phyloP scores from a whole-genome alignment of 2,888 invertebrate species.

The Perizoma flavofasciatum region DNA sequence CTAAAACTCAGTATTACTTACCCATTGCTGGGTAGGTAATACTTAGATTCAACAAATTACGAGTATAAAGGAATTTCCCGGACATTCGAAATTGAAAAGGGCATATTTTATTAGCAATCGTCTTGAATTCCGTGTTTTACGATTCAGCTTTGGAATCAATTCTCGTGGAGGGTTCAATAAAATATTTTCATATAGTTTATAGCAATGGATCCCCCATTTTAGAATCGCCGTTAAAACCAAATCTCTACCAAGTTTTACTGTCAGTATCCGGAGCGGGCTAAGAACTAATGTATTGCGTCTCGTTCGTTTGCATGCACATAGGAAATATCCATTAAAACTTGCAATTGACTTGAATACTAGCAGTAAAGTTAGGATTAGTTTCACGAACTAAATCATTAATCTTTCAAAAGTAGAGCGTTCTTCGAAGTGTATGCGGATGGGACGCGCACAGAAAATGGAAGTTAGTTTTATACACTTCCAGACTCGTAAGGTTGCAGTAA shows the following conservation, averaged over 20 bases:
- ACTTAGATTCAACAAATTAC: neutral
- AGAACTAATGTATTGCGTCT: conserved; percentile 37
- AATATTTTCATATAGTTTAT: conserved; percentile 28
- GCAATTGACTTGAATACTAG: conserved; percentile 60
- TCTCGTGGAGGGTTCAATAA: conserved; percentile 15
- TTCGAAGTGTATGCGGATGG: conserved; percentile 27
- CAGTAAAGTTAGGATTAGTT: conserved; percentile 67
- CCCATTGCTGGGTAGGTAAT: too few relatives aligned
- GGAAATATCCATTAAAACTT: conserved; percentile 71
- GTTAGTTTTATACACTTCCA: conserved; percentile 7
- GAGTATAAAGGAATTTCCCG: neutral
- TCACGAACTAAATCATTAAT: conserved; percentile 70
- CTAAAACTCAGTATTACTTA: too few relatives aligned
- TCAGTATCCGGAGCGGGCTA: conserved; percentile 5
- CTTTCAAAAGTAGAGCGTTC: conserved; percentile 52
- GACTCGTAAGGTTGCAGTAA: conserved; percentile 14
- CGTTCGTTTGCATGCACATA: conserved; percentile 56
- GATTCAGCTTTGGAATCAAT: conserved; percentile 27
- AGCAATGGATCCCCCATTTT: conserved; percentile 14
- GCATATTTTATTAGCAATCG: conserved; percentile 17
- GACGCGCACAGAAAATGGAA: conserved; percentile 10
- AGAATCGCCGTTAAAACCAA: conserved; percentile 22
- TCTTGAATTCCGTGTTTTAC: conserved; percentile 19
- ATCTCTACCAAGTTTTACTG: conserved; percentile 15
- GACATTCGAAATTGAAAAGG: conserved; percentile 7